phyloP scores from a whole-genome alignment of 1,140 invertebrate genomes.

The Drosophila pseudoobscura region DNA sequence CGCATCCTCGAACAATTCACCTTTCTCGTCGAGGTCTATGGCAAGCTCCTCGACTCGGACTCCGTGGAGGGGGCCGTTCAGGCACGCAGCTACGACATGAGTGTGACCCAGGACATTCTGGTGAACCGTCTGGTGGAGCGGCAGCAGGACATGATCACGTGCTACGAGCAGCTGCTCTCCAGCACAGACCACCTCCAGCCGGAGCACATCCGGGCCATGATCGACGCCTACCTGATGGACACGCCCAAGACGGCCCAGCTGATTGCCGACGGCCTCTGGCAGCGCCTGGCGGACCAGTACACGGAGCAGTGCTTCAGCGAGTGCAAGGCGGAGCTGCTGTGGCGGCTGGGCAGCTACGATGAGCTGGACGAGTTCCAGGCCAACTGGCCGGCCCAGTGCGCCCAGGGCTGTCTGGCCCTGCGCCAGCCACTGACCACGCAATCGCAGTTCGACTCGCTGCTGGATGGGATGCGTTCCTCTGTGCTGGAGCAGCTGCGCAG shows the following conservation, averaged over 20 bases:
- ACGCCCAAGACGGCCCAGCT: conserved; percentile 90
- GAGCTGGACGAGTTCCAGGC: conserved; percentile 86
- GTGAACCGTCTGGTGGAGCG: conserved; percentile 90
- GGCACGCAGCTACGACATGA: conserved; percentile 87
- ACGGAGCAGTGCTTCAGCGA: conserved; percentile 85
- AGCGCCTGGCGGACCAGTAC: conserved; percentile 83
- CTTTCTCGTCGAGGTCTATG: conserved; percentile 89
- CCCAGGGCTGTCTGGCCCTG: conserved; percentile 86
- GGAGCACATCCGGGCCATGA: conserved; percentile 81
- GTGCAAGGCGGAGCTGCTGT: conserved; percentile 92
- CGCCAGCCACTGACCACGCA: conserved; percentile 75
- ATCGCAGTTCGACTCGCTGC: conserved; percentile 78
- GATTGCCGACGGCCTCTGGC: conserved; percentile 86
- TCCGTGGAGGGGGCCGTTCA: conserved; percentile 89
- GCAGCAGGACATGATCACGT: conserved; percentile 89
- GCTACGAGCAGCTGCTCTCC: conserved; percentile 88
- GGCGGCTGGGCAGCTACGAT: conserved; percentile 93
- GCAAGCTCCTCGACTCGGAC: conserved; percentile 90
- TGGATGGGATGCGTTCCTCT: conserved; percentile 84
- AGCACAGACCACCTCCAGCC: conserved; percentile 83
- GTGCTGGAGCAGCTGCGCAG: conserved; percentile 88
- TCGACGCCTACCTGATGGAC: conserved; percentile 90
- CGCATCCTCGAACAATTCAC: conserved; percentile 86
- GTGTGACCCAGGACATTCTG: conserved; percentile 88
- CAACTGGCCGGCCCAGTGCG: conserved; percentile 84